These are phyloP conservation scores for Parnassius mnemosyne DNA, from an alignment of 2,888 invertebrate genomes.

Conservation along the genomic window DNA sequence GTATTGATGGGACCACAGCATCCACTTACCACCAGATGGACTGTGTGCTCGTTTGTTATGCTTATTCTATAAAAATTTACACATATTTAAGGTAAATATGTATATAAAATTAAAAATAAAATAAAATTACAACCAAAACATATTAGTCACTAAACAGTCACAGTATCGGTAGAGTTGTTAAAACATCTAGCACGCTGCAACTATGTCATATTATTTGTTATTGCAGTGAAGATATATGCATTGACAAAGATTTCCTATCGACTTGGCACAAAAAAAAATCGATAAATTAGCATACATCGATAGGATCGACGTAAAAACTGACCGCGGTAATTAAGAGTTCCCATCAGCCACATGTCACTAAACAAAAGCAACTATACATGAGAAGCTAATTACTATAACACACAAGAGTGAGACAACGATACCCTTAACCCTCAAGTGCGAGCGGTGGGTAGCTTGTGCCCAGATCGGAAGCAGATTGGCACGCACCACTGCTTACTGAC, in stretches of 20 bases:
- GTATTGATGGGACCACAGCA: too few relatives aligned
- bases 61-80: too few relatives aligned
- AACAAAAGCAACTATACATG: slow-evolving; percentile 69
- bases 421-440: slow-evolving; percentile 29
- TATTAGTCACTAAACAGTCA: too few relatives aligned
- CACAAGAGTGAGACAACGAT: slow-evolving; percentile 41
- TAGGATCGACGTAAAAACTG: slow-evolving; percentile 51
- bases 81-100: too few relatives aligned
- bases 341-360: slow-evolving; percentile 74
- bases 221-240: too few relatives aligned
- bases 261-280: slow-evolving; percentile 12
- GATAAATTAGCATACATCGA: slow-evolving; percentile 42
- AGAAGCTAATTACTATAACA: slow-evolving; percentile 71
- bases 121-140: too few relatives aligned
- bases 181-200: too few relatives aligned
- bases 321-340: slow-evolving; percentile 61
- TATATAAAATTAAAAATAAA: too few relatives aligned
- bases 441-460: slow-evolving; percentile 41
- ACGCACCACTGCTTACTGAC: slow-evolving; percentile 70
- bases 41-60: too few relatives aligned
- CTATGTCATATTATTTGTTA: too few relatives aligned
- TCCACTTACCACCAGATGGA: too few relatives aligned
- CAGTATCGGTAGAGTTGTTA: too few relatives aligned
- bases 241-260: background rate
- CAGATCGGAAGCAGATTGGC: slow-evolving; percentile 76